Evolutionary conservation across 2,113 vertebrate species (phyloP).

Genomic region (Petrocephalus zakoni): DNA sequence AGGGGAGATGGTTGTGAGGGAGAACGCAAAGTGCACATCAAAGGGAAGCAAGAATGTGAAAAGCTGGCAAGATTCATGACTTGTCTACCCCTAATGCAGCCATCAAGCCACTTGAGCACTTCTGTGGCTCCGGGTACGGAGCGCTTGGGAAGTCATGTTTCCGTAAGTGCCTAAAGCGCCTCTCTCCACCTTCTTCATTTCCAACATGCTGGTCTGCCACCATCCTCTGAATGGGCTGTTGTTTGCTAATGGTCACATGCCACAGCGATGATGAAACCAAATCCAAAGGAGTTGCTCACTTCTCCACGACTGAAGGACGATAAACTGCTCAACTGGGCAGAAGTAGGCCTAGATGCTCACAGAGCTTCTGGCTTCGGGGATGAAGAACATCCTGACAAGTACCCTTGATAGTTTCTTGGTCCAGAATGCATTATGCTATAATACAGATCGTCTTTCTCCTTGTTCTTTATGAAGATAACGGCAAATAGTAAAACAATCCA

Average conservation of each 20-base stretch:
- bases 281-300: slow-evolving; percentile 27
- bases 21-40: not conserved
- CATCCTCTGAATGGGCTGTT: not conserved
- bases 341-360: slow-evolving; percentile 15
- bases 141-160: not conserved
- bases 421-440: not conserved
- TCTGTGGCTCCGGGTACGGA: not conserved
- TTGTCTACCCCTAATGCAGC: not conserved
- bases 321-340: slow-evolving; percentile 11
- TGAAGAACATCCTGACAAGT: not conserved
- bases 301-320: slow-evolving; percentile 24
- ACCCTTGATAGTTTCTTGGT: not conserved
- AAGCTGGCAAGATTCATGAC: not conserved
- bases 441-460: not conserved
- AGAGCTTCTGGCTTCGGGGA: slow-evolving; percentile 1
- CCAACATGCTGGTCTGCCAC: not conserved
- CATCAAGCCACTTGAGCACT: not conserved
- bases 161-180: not conserved
- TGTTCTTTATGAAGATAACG: not conserved
- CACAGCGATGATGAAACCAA: slow-evolving; percentile 21
- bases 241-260: slow-evolving; percentile 17
- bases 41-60: not conserved
- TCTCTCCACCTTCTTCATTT: not conserved
- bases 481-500: not conserved
- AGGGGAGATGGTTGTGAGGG: not conserved